Base-by-base conservation (phyloP, 2,113 vertebrate species). In the Phalacrocorax pelagicus region DNA sequence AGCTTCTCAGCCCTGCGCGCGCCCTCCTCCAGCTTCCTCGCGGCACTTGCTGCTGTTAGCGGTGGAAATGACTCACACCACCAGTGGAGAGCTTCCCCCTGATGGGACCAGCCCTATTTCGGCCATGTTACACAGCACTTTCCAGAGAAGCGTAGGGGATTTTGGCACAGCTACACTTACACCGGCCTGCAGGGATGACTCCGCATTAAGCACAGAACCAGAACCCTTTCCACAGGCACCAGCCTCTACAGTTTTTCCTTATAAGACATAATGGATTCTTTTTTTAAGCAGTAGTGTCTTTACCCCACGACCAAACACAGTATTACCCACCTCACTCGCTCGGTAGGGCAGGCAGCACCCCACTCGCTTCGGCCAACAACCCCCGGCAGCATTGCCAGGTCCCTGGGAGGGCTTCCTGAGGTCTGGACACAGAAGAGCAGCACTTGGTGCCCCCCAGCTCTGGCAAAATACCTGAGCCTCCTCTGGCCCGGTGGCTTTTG, bases 401-500 rank as follows among this genome's bases (percentile, higher is more conserved):
- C 22, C 34, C 49, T 3, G 4, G 24, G 9, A 23, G 15, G 38
- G 20, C 12, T 36, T 27, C 10, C 29, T 1, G 2, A 20, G 12
- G 24, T 19, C 81, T 21, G 9, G 34, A n/a, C 2, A 15, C 57
- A 23, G 13, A 15, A 32, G 11, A 71, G 26, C 51, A 75, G 5
- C 38, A 18, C 24, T 1, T 0, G 0, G 0, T 1, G 0, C 29
- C 7, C 58, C 11, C 5, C 3, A 2, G 42, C 15, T 4, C 51
- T 2, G 1, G 12, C 54, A 79, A 62, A 83, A 46, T 1, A 0
- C 12, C 24, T 2, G 4, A 23, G 4, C 5, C 5, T 4, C 2
- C 4, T 3, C 42, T 1, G 0, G 10, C 24, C 23, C 15, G 1
- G 2, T 5, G 54, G 79, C 32, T 79, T 90, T 77, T 79, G 51